Evolutionary conservation across 2,113 vertebrate genomes (phyloP), one percentile per base, ranked within the genome.

Genomic region (Clarias magur): DNA sequence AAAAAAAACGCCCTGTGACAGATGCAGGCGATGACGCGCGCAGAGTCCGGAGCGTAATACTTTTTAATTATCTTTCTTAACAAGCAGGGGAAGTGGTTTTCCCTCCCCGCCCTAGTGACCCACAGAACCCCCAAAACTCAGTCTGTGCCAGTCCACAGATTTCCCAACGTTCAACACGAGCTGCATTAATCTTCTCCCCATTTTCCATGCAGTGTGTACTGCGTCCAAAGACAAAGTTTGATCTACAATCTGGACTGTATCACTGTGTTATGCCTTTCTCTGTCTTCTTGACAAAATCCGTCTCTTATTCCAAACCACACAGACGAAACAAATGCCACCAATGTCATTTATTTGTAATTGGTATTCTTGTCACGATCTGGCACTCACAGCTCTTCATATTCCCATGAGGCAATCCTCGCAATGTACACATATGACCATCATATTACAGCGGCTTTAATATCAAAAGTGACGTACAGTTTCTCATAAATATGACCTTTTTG

Each of bases 61-160:
- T 80, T 93, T 95, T 93, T 92, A 95, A 94, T 94, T 93, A 91
- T 91, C 91, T 87, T 93, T 92, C 94, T 94, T 94, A 95, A 95
- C 95, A 95, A 94, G 92, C 92, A 91, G 84, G 93, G 94, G 93
- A 95, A 94, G 93, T 93, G 94, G 92, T 94, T 93, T 91, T 60
- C 62, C 82, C 82, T 81, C 86, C 80, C 91, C 80, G 54, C 87
- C 87, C 91, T 91, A 91, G 92, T 93, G 92, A 93, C 93, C 94
- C 93, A 88, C 92, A 94, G 94, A 89, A 89, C 92, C 88, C 88
- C 80, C 1, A 93, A 93, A 91, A 88, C 82, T 30, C 3, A 85
- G 86, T 90, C 91, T 89, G 88, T 85, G 90, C 91, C 92, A 92
- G 92, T 91, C 88, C 88, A 90, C 91, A 88, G 91, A 94, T 93